Evolutionary conservation across 1,140 invertebrate genomes (phyloP), one percentile per base, ranked within the genome.

Genomic region (Micrasema minimum): DNA sequence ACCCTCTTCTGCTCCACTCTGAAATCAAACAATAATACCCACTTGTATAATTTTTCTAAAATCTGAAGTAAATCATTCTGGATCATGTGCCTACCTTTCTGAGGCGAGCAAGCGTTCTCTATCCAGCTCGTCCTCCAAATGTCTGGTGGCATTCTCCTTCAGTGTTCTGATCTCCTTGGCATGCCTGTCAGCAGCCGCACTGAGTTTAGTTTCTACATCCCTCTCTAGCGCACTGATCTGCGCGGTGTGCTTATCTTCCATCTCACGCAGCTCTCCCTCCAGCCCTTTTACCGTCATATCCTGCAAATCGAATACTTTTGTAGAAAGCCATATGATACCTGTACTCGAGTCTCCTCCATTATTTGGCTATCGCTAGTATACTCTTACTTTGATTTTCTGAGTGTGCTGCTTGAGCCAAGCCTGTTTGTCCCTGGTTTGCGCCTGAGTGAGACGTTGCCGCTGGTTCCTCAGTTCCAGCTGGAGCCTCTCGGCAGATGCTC

Each of bases 231-330:
- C 23, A 0, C 16, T 46, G 2, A 72, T 2, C 46, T 55, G 61
- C n/a, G 35, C 43, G 0, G 51, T n/a, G 46, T 84, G 82, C 0
- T 81, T 77, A 2, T 84, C 81, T 11, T 82, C 82, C 80, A 84
- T 84, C 59, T 84, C 82, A 1, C 81, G 69, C 1, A 85, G 75
- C 61, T 85, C 83, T 4, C 80, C 80, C 75, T 85, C 83, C 46
- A 85, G 61, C 12, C 82, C 82, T 78, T 84, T 84, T 2, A 85
- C 79, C 61, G 83, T 85, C 66, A 85, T 71, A 66, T 85, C 83
- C 83, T 85, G 73, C 0, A 71, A 51, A 31, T 31, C 26, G 7
- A 31, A 31, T n/a, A n/a, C n/a, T n/a, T n/a, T n/a, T n/a, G n/a
- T n/a, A n/a, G n/a, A n/a, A n/a, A n/a, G n/a, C n/a, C n/a, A n/a